Evolutionary conservation across 2,888 invertebrate genomes (phyloP).

Genomic region (Tricholauxania praeusta): DNA sequence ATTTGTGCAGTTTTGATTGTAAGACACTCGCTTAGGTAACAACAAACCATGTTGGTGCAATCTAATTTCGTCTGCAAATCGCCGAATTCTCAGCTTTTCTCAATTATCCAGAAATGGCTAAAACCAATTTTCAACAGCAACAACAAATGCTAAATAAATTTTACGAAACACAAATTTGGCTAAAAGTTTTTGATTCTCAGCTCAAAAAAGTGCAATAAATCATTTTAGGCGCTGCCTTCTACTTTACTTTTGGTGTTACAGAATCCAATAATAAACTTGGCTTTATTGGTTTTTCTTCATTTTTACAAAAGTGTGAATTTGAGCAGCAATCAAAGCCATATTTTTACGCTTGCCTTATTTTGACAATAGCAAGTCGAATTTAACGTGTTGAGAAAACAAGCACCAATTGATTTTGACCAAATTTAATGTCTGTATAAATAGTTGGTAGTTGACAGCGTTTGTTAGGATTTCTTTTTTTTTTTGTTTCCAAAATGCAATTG

Average conservation of each 20-base stretch:
- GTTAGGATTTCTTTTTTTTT: too few relatives aligned
- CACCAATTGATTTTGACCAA: too few relatives aligned
- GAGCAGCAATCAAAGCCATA: constrained; percentile 19
- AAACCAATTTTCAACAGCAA: constrained; percentile 13
- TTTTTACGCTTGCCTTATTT: not conserved
- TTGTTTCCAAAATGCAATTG: too few relatives aligned
- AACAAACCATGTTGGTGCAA: not conserved
- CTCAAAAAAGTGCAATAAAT: constrained; percentile 10
- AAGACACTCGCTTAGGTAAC: constrained; percentile 3
- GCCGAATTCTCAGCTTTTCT: not conserved
- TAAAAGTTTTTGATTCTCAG: not conserved
- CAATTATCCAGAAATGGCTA: not conserved
- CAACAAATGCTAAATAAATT: constrained; percentile 13
- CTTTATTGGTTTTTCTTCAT: constrained; percentile 2
- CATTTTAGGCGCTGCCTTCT: not conserved
- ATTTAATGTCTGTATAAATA: too few relatives aligned
- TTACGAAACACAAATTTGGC: not conserved
- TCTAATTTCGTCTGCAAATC: not conserved
- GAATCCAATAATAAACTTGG: not conserved
- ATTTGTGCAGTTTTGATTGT: not conserved
- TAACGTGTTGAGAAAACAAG: too few relatives aligned
- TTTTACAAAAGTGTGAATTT: constrained; percentile 19
- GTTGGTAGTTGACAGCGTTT: too few relatives aligned
- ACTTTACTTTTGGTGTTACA: too few relatives aligned
- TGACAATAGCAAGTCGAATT: too few relatives aligned